phyloP scores from a whole-genome alignment of 2,888 invertebrate genomes.

The Steinernema scapterisci region DNA sequence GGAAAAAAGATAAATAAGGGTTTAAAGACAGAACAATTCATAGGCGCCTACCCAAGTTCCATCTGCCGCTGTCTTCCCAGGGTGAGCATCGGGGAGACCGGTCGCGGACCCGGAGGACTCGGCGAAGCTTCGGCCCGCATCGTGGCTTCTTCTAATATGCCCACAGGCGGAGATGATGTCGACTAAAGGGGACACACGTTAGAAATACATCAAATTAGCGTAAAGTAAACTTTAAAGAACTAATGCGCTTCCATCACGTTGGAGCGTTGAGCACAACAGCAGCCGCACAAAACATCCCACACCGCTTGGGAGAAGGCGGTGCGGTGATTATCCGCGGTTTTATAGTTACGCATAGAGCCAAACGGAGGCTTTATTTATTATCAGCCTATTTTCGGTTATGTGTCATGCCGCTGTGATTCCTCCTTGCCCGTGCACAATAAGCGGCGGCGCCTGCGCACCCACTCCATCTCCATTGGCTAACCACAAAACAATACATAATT shows the following conservation, averaged over 20 bases:
- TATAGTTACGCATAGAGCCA: slow-evolving; percentile 14
- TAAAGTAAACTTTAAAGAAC: background rate
- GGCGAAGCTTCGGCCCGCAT: slow-evolving; percentile 12
- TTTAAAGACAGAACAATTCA: background rate
- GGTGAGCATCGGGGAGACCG: slow-evolving; percentile 9
- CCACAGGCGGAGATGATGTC: background rate
- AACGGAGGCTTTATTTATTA: slow-evolving; percentile 25
- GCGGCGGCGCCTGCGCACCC: background rate
- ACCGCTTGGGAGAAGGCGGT: background rate
- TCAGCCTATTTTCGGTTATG: slow-evolving; percentile 14
- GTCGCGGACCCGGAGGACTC: background rate
- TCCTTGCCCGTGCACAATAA: background rate
- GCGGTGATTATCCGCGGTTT: slow-evolving; percentile 28
- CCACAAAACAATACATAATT: slow-evolving; percentile 20
- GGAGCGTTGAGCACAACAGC: background rate
- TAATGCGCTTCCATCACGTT: background rate
- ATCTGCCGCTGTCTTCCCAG: slow-evolving; percentile 13
- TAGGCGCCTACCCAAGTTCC: slow-evolving; percentile 4
- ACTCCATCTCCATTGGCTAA: background rate
- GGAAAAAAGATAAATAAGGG: background rate
- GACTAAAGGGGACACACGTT: background rate
- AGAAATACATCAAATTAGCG: background rate
- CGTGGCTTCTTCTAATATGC: background rate
- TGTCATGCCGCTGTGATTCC: slow-evolving; percentile 13
- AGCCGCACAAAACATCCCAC: background rate